Evolutionary conservation across 1,140 invertebrate species (phyloP).

Genomic region (Drosophila mojavensis): DNA sequence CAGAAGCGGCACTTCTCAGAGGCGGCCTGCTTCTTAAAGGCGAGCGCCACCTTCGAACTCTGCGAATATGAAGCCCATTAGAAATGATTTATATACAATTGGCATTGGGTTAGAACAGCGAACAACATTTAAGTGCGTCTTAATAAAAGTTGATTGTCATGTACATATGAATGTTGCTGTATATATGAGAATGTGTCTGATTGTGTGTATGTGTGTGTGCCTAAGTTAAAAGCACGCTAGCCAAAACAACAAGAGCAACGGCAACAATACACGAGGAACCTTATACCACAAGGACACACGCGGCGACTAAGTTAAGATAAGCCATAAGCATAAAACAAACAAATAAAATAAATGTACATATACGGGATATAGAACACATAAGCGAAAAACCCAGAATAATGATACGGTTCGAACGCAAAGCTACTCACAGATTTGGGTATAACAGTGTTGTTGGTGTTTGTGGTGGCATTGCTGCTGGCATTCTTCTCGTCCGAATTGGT

Average conservation of each 20-base stretch:
- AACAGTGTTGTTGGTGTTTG: conserved; percentile 67
- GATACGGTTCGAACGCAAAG: conserved; percentile 43
- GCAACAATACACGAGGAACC: conserved; percentile 22
- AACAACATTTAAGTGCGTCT: conserved; percentile 26
- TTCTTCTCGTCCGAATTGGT: conserved; percentile 85
- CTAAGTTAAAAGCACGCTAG: conserved; percentile 45
- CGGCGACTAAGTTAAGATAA: conserved; percentile 22
- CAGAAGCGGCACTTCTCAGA: conserved; percentile 95
- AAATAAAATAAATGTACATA: conserved; percentile 10
- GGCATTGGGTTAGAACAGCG: not conserved
- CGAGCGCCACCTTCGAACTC: conserved; percentile 86
- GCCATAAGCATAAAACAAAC: conserved; percentile 17
- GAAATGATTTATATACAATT: not conserved
- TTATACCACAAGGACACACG: conserved; percentile 16
- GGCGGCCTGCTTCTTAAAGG: conserved; percentile 87
- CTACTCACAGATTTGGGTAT: conserved; percentile 88
- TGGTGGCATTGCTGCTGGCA: conserved; percentile 64
- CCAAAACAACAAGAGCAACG: conserved; percentile 25
- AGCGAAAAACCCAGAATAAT: conserved; percentile 31
- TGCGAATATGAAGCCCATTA: conserved; percentile 49
- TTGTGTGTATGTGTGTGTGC: conserved; percentile 16
- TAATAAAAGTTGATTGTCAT: conserved; percentile 37
- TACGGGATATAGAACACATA: conserved; percentile 21
- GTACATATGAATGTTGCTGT: conserved; percentile 27
- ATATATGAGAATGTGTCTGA: conserved; percentile 6